A percentile compares a stretch with the other conserved stretches of the same genome.
phyloP scores from a whole-genome alignment of 2,797 vertebrate genomes.

The Premnoplex brunnescens region DNA sequence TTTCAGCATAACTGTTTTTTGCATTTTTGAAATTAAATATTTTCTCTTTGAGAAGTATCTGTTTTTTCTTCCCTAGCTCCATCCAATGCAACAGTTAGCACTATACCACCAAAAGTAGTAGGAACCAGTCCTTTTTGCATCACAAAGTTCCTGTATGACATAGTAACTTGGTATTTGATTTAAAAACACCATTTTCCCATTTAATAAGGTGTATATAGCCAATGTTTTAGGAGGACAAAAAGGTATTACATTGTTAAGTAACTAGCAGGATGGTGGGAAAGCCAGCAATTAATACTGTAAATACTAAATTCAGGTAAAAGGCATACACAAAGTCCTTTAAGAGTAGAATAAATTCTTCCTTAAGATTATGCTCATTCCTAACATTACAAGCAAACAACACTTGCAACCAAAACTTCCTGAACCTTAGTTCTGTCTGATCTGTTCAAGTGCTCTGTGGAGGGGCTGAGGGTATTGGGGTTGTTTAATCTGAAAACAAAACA shows the following conservation, averaged over 20 bases:
- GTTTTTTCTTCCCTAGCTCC: not conserved
- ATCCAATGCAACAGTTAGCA: not conserved
- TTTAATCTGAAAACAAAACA: not conserved
- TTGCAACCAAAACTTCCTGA: not conserved
- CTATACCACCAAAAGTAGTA: not conserved
- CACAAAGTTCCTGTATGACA: not conserved
- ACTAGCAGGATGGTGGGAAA: not conserved
- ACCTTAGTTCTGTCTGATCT: not conserved
- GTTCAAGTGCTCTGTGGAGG: not conserved
- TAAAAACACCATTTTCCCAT: not conserved
- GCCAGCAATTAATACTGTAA: not conserved
- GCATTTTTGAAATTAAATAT: not conserved
- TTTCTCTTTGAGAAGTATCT: not conserved
- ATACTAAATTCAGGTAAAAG: not conserved
- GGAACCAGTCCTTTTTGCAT: not conserved
- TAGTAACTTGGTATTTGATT: not conserved
- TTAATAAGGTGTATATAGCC: not conserved
- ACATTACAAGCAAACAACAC: not conserved
- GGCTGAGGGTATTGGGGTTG: not conserved
- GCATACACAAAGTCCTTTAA: not conserved
- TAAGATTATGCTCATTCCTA: not conserved
- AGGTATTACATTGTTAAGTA: not conserved
- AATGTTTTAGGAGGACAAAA: not conserved
- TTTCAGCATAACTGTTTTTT: not conserved
- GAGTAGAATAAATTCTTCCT: not conserved